A percentile compares a stretch with the other conserved stretches of the same genome.
These are phyloP conservation scores for Astyanax mexicanus DNA, from an alignment of 2,797 vertebrate genomes.

Conservation along the genomic window DNA sequence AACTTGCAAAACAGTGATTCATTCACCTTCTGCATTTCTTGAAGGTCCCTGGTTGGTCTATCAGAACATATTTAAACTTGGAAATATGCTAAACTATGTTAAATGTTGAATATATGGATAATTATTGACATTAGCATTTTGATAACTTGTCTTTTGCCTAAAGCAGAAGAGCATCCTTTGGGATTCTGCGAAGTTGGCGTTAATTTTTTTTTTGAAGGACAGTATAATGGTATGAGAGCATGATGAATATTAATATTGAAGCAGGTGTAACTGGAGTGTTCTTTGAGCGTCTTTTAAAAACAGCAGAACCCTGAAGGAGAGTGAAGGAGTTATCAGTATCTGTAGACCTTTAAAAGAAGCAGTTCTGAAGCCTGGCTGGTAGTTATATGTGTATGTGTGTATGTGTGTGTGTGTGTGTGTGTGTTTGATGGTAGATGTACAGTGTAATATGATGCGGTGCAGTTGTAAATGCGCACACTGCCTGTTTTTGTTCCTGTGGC, in stretches of 20 bases:
- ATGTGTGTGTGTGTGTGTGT: slow-evolving; percentile 38
- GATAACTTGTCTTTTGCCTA: slow-evolving; percentile 66
- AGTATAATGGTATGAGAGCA: slow-evolving; percentile 50
- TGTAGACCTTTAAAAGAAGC: background rate
- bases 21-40: slow-evolving; percentile 21
- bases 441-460: slow-evolving; percentile 53
- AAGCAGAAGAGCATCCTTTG: slow-evolving; percentile 64
- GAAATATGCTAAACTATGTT: slow-evolving; percentile 26
- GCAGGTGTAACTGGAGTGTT: slow-evolving; percentile 31
- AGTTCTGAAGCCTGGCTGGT: slow-evolving; percentile 43
- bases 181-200: background rate
- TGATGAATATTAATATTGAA: slow-evolving; percentile 59
- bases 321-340: background rate
- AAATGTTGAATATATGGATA: slow-evolving; percentile 23
- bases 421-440: slow-evolving; percentile 53
- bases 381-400: slow-evolving; percentile 49
- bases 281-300: too few relatives aligned
- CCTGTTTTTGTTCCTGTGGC: slow-evolving; percentile 72
- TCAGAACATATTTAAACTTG: slow-evolving; percentile 1
- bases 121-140: slow-evolving; percentile 72
- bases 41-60: background rate
- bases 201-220: slow-evolving; percentile 59
- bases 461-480: slow-evolving; percentile 59
- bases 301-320: too few relatives aligned
- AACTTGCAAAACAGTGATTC: background rate